Conservation (phyloP, 2,888 invertebrate genomes). For the Caenorhabditis afra region DNA sequence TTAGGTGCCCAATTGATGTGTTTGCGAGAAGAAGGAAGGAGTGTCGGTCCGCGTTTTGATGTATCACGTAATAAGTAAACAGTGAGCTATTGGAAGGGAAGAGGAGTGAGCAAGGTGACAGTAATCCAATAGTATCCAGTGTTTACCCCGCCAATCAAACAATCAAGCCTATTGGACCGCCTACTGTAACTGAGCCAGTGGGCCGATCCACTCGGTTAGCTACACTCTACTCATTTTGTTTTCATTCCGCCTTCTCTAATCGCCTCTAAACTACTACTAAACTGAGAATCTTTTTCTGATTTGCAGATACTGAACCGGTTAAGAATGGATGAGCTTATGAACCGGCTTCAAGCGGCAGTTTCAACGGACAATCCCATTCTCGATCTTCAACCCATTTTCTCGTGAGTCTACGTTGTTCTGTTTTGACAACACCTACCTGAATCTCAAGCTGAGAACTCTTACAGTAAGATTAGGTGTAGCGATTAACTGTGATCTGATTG, state of each 20-base stretch:
- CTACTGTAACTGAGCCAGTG: not conserved
- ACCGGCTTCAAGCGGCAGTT: conserved; percentile 26
- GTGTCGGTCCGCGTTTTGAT: conserved; percentile 39
- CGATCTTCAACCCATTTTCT: not conserved
- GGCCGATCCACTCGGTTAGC: not conserved
- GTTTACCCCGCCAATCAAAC: conserved; percentile 29
- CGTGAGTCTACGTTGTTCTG: conserved; percentile 18
- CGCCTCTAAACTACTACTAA: too few species aligned
- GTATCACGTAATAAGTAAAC: conserved; percentile 54
- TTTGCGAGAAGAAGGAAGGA: conserved; percentile 20
- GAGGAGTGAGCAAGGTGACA: conserved; percentile 34
- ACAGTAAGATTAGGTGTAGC: too few species aligned
- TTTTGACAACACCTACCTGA: not conserved
- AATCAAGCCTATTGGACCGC: not conserved
- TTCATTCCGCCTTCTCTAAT: too few species aligned
- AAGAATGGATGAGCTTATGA: conserved; percentile 49
- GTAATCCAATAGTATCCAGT: conserved; percentile 49
- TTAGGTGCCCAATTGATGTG: conserved; percentile 25
- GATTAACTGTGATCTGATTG: not conserved
- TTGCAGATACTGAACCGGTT: conserved; percentile 6
- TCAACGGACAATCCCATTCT: conserved; percentile 8
- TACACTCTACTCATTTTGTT: not conserved
- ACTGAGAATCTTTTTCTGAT: not conserved
- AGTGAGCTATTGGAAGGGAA: conserved; percentile 26
- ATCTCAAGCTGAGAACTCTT: too few species aligned